Percentiles rank a stretch among this genome's conserved stretches.
phyloP scores from a whole-genome alignment of 2,113 vertebrate species.

The Myotis yumanensis region DNA sequence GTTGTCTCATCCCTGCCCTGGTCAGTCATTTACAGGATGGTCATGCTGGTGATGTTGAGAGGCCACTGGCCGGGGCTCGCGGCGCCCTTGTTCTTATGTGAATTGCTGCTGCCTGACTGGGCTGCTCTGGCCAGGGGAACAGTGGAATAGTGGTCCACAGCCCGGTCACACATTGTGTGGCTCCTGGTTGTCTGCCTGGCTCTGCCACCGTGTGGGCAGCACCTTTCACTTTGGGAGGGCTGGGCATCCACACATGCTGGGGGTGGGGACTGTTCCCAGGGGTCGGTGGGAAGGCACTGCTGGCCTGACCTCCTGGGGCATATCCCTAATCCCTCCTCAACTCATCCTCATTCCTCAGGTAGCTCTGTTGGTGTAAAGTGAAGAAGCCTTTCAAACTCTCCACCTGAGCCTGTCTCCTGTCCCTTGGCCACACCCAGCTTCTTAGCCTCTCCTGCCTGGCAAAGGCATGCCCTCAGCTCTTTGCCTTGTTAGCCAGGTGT shows the following conservation, averaged over 20 bases:
- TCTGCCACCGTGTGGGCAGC: background rate
- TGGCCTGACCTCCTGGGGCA: background rate
- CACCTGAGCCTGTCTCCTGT: too few species aligned
- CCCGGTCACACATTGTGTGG: background rate
- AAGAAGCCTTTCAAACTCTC: background rate
- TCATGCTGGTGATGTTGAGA: background rate
- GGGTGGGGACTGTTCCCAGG: background rate
- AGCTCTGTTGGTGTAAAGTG: background rate
- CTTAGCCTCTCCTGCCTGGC: background rate
- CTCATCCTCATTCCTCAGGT: background rate
- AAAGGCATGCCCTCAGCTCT: background rate
- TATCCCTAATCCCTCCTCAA: background rate
- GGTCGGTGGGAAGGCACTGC: background rate
- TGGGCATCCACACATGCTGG: background rate
- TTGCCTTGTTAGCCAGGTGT: background rate
- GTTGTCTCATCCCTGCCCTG: background rate
- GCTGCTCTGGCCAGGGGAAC: background rate
- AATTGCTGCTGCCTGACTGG: background rate
- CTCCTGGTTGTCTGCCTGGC: background rate
- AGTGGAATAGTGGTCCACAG: too few species aligned
- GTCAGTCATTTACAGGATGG: background rate
- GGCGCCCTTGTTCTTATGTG: background rate
- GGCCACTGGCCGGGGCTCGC: background rate
- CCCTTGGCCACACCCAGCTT: background rate
- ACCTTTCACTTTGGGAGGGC: background rate